Evolutionary conservation across 2,113 vertebrate species (phyloP), one percentile per base, ranked within the genome.

Genomic region (Polyodon spathula): DNA sequence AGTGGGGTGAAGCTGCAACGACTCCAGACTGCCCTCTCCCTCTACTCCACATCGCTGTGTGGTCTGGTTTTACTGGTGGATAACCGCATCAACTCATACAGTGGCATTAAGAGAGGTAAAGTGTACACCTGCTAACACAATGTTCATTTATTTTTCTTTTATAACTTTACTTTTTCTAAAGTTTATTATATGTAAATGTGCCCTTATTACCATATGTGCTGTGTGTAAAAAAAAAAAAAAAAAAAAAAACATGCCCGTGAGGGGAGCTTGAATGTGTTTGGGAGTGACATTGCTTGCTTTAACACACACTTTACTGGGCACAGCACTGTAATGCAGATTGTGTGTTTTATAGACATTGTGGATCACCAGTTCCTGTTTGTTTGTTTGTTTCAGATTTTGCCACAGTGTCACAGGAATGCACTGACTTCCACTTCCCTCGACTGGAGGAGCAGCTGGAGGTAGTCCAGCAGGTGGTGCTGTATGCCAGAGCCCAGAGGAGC

Each of bases 1-100:
- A 85, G 90, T 0, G 94, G 96, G 0, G 90, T 90, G 6, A 99
- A 97, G 63, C 87, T 99, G 42, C 88, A 90, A 27, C 83, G 94
- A 7, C 87, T 99, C 0, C 96, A 99, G 59, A 95, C 94, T 0
- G 95, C 96, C 0, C 84, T 99, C 1, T 99, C 96, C 0, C 88
- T 99, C 14, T 99, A 99, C 69, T 99, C 96, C 11, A 80, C 92
- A 1, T 94, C 94, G 0, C 90, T 99, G 3, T 97, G 95, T 42
- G 95, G 96, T 39, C 78, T 97, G 60, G 94, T 97, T 62, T 73
- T 99, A 42, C 69, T 98, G 61, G 96, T 99, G 0, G 96, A 98
- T 73, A 98, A 98, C 77, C 82, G 95, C 43, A 91, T 98, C 73
- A 98, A 94, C 78, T 98, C 94, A 3, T 98, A 97, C 48, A 97